Conservation (phyloP, 2,888 invertebrate genomes). For the Archaeoteleia sp. region DNA sequence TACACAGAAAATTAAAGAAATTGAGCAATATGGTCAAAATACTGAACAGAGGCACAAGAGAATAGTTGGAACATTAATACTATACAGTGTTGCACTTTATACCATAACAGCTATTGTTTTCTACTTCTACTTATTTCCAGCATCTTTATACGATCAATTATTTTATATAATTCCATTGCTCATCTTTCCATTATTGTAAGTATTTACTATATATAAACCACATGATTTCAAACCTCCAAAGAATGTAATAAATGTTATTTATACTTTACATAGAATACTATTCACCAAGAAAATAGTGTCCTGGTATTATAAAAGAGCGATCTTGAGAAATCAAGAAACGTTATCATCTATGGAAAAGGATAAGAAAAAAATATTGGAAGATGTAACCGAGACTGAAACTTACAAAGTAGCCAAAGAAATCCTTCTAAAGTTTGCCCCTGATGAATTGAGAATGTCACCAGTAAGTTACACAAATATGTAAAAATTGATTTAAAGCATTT, state of each 20-base stretch:
- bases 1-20: constrained; percentile 83
- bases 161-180: constrained; percentile 87
- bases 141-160: constrained; percentile 83
- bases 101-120: constrained; percentile 84
- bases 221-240: constrained; percentile 6
- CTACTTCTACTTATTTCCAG: constrained; percentile 88
- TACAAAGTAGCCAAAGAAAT: constrained; percentile 95
- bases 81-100: constrained; percentile 83
- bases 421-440: constrained; percentile 88
- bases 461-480: too few species aligned
- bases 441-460: constrained; percentile 75
- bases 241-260: constrained; percentile 58
- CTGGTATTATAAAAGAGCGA: constrained; percentile 91
- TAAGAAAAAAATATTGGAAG: constrained; percentile 92
- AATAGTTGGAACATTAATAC: constrained; percentile 85
- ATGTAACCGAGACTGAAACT: constrained; percentile 98
- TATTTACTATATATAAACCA: constrained; percentile 55
- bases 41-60: constrained; percentile 89
- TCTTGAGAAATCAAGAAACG: constrained; percentile 85
- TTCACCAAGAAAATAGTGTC: constrained; percentile 86
- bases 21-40: constrained; percentile 86
- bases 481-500: too few species aligned
- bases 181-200: constrained; percentile 90
- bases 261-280: constrained; percentile 86
- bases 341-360: constrained; percentile 84